Base-by-base conservation (phyloP, 2,797 vertebrate genomes). In the Rhodeus uyekii region DNA sequence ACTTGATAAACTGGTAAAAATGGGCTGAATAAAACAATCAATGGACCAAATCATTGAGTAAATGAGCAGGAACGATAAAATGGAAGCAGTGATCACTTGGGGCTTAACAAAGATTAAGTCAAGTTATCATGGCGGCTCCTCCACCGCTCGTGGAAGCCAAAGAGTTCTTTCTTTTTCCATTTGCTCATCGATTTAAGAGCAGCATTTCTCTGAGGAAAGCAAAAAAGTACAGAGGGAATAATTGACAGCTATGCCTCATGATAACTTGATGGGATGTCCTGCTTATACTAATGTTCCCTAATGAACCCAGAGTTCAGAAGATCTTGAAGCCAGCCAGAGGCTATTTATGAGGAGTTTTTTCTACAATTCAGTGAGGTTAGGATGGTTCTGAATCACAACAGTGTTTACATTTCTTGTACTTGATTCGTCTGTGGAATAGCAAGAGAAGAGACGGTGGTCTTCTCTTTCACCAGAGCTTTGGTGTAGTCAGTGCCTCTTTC, bases 191-290 rank as follows among this genome's bases (percentile, higher is more conserved):
- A 81, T 81, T 71, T 24, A 69, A 18, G 39, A 68, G 78, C 61
- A 76, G 46, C 22, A 64, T 44, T 24, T 50, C 55, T 64, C 78
- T 2, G 32, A 78, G 50, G 3, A 24, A 73, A 34, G 13, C 27
- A 29, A 71, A n/a, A 39, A 63, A 4, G 29, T 18, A 9, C 14
- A 61, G 39, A 44, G 32, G 50, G 29, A 48, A 61, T 67, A 72
- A 87, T 29, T 58, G 76, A 69, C 82, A 84, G 55, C 53, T 32
- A 39, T 18, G 38, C 34, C 48, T 61, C 71, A 64, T 12, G 5
- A 22, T 69, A 39, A 61, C 72, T 5, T 50, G 34, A 65, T 77
- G 22, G 61, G 32, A 75, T 65, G 46, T 81, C 29, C 63, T 5
- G 46, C n/a, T 58, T 68, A 78, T 74, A 71, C 22, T 32, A 63